A percentile compares a stretch with the other conserved stretches of the same genome.
phyloP scores from a whole-genome alignment of 2,113 vertebrate species.

The Hyla sarda region DNA sequence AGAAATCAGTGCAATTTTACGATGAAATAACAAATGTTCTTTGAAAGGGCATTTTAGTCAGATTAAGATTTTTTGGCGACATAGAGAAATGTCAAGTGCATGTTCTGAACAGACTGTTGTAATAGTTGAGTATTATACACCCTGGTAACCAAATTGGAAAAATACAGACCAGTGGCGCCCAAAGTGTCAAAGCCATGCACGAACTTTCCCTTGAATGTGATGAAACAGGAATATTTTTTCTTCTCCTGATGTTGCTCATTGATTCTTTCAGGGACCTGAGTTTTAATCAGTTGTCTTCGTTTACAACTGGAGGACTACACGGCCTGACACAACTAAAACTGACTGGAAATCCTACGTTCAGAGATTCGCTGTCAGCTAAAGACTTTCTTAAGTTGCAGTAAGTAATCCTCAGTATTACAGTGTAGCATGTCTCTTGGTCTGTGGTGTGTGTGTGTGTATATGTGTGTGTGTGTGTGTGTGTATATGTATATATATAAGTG shows the following conservation, averaged over 20 bases:
- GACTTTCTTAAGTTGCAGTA: conserved; percentile 90
- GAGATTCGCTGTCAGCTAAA: conserved; percentile 82
- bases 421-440: no score
- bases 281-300: conserved; percentile 83
- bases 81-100: conserved; percentile 18
- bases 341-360: conserved; percentile 86
- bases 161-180: background rate
- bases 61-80: conserved; percentile 32
- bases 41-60: conserved; percentile 20
- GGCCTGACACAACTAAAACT: conserved; percentile 91
- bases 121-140: background rate
- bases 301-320: conserved; percentile 84
- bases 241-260: background rate
- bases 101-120: background rate
- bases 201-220: background rate
- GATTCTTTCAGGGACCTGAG: conserved; percentile 84
- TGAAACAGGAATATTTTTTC: background rate
- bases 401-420: conserved; percentile 44
- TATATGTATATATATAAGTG: no score
- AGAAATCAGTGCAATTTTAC: conserved; percentile 24
- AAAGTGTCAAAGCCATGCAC: background rate
- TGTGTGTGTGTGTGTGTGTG: no score
- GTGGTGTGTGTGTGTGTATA: no score
- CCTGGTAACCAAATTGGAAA: background rate
- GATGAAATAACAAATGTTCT: conserved; percentile 25